phyloP scores from a whole-genome alignment of 2,888 invertebrate species.

The Erebia aethiops region DNA sequence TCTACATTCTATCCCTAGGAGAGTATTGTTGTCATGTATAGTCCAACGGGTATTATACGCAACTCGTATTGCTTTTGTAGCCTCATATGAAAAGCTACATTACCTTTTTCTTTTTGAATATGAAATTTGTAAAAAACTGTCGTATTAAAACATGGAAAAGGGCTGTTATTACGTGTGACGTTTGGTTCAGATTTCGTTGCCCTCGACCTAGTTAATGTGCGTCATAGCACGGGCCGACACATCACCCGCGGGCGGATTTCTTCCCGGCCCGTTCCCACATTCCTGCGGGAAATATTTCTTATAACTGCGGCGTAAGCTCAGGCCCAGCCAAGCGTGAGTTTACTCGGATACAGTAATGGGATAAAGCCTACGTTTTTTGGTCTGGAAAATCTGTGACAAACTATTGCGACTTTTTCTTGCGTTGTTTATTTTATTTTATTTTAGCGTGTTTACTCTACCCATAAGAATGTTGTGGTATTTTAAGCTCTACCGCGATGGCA shows the following conservation, averaged over 20 bases:
- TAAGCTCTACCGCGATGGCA: too few relatives aligned
- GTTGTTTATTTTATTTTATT: background rate
- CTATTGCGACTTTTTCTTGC: background rate
- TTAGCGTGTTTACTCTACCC: too few relatives aligned
- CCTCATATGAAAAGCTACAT: too few relatives aligned
- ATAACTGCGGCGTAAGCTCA: slow-evolving; percentile 6
- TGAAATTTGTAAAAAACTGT: background rate
- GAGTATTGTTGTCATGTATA: too few relatives aligned
- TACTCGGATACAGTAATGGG: slow-evolving; percentile 2
- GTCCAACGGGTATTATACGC: too few relatives aligned
- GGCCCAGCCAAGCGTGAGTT: background rate
- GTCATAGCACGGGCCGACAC: background rate
- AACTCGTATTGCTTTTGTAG: too few relatives aligned
- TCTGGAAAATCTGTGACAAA: slow-evolving; percentile 13
- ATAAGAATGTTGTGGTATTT: too few relatives aligned
- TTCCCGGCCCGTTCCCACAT: slow-evolving; percentile 1
- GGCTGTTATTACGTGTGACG: background rate
- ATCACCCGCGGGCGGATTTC: background rate
- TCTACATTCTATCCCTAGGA: too few relatives aligned
- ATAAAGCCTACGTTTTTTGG: slow-evolving; percentile 1
- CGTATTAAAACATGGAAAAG: background rate
- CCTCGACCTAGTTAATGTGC: slow-evolving; percentile 11
- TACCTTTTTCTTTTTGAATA: too few relatives aligned
- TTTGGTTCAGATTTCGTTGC: background rate
- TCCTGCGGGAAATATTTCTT: slow-evolving; percentile 18